phyloP scores from a whole-genome alignment of 2,888 invertebrate species.

The Andrena praecox region DNA sequence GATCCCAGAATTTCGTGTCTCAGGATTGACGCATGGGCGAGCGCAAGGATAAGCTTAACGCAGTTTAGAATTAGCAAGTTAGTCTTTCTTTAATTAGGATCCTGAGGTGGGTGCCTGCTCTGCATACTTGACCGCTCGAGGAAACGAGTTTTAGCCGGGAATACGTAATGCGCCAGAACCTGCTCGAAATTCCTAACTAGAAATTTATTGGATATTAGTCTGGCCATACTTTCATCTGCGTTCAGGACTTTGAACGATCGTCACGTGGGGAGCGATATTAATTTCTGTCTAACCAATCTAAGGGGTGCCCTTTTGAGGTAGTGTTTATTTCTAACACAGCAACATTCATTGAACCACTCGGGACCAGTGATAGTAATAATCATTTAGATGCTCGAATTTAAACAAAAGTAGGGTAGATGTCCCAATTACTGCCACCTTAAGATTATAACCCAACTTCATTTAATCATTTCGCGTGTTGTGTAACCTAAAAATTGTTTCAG shows the following conservation, averaged over 20 bases:
- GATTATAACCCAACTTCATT: no score
- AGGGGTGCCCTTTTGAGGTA: no score
- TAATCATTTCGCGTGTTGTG: no score
- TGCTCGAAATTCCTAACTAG: not conserved
- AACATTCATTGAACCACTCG: not conserved
- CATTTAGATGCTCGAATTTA: not conserved
- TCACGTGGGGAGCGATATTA: not conserved
- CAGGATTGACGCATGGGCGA: not conserved
- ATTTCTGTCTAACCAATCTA: not conserved
- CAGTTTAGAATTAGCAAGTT: slow-evolving; percentile 5
- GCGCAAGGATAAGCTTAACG: not conserved
- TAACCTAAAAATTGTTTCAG: no score
- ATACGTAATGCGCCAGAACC: not conserved
- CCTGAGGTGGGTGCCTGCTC: not conserved
- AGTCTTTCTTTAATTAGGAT: slow-evolving; percentile 10
- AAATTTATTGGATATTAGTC: not conserved
- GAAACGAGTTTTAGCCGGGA: slow-evolving; percentile 1
- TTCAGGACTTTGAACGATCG: not conserved
- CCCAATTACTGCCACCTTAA: no score
- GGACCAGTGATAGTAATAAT: no score
- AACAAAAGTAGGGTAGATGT: no score
- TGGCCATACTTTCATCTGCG: not conserved
- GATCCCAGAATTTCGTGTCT: not conserved
- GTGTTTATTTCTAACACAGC: no score
- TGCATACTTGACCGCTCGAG: not conserved